phyloP scores from a whole-genome alignment of 2,113 vertebrate genomes.

The Vicugna pacos region DNA sequence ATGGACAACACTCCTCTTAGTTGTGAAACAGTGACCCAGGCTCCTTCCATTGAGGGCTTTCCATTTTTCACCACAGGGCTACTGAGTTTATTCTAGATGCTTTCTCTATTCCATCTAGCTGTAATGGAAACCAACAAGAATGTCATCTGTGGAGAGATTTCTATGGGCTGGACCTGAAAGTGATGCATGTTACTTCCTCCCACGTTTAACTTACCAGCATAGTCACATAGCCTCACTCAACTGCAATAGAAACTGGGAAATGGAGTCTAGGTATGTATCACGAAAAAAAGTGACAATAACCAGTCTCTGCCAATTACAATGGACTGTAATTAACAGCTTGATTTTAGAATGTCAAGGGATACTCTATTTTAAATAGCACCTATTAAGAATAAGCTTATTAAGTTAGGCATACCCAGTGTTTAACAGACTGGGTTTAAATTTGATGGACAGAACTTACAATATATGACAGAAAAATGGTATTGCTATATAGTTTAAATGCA shows the following conservation, averaged over 20 bases:
- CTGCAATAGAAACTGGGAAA: not conserved
- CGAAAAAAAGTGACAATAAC: not conserved
- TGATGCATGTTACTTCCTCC: not conserved
- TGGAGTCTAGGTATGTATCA: not conserved
- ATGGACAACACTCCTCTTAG: not conserved
- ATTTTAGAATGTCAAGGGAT: not conserved
- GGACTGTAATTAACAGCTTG: not conserved
- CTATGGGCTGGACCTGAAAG: not conserved
- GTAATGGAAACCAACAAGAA: not conserved
- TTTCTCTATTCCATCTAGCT: not conserved
- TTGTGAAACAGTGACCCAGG: not conserved
- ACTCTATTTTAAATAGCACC: not conserved
- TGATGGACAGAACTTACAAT: conserved; percentile 12
- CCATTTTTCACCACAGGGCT: not conserved
- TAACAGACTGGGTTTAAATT: not conserved
- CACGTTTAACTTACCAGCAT: not conserved
- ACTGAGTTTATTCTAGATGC: not conserved
- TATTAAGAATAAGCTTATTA: not conserved
- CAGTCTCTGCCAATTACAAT: not conserved
- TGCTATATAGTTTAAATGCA: not conserved
- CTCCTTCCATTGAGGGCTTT: not conserved
- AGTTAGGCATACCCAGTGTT: not conserved
- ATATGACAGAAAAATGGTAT: conserved; percentile 14
- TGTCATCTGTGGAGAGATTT: not conserved
- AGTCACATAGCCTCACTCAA: not conserved